A percentile compares a stretch with the other conserved stretches of the same genome.
Evolutionary conservation across 2,113 vertebrate genomes (phyloP).

Genomic region (Psittacus erithacus): DNA sequence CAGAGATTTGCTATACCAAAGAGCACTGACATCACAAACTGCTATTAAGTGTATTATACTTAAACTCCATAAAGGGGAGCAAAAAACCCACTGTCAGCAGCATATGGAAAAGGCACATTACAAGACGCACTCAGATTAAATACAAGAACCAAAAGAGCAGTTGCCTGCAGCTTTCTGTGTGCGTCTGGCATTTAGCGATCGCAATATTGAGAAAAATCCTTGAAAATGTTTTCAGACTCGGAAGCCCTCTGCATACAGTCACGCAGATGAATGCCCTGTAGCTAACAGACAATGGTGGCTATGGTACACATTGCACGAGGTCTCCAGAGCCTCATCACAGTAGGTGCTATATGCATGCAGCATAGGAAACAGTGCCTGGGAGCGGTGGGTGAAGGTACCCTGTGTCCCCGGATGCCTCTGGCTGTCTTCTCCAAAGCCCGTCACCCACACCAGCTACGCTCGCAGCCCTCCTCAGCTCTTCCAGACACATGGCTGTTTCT

Average conservation of each 20-base stretch:
- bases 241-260: not conserved
- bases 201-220: constrained; percentile 28
- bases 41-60: constrained; percentile 69
- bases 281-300: not conserved
- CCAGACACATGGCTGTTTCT: constrained; percentile 43
- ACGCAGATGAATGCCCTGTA: not conserved
- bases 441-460: accelerated
- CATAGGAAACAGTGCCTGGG: accelerated
- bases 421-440: not conserved
- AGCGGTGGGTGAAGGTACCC: not conserved
- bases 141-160: not conserved
- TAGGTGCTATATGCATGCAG: not conserved
- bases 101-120: not conserved
- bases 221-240: not conserved
- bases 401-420: not conserved
- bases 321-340: not conserved
- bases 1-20: constrained; percentile 72
- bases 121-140: not conserved
- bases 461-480: not conserved
- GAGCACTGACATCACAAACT: constrained; percentile 75
- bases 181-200: not conserved
- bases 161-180: constrained; percentile 9
- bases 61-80: constrained; percentile 67
- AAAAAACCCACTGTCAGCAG: constrained; percentile 72
- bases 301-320: accelerated